A percentile compares a stretch with the other conserved stretches of the same genome.
Evolutionary conservation across 2,888 invertebrate species (phyloP).

Genomic region (Cephus pygmeus): DNA sequence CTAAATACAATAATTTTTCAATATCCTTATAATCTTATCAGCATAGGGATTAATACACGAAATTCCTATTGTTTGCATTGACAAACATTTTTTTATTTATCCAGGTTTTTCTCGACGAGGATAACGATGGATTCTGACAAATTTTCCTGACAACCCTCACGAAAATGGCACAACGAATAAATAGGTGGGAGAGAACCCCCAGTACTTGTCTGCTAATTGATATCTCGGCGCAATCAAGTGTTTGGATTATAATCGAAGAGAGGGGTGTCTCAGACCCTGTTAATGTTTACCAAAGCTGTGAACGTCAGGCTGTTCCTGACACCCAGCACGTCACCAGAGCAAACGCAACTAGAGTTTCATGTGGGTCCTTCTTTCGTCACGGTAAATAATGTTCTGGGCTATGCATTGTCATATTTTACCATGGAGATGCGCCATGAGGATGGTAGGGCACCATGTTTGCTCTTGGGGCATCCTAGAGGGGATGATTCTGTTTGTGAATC

Average conservation of each 20-base stretch:
- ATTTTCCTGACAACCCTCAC: not conserved
- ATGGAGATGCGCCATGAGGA: not conserved
- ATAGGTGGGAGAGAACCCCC: not conserved
- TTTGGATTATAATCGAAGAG: constrained; percentile 54
- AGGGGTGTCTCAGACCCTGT: constrained; percentile 17
- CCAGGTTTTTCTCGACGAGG: not conserved
- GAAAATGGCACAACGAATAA: not conserved
- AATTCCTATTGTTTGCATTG: not conserved
- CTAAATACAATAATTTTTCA: constrained; percentile 67
- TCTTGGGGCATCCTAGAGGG: not conserved
- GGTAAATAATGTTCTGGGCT: constrained; percentile 20
- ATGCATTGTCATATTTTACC: constrained; percentile 40
- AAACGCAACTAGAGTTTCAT: constrained; percentile 10
- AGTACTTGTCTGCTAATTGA: constrained; percentile 55
- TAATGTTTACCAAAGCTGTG: constrained; percentile 59
- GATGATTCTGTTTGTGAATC: not conserved
- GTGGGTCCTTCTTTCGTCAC: constrained; percentile 11
- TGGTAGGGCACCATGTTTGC: not conserved
- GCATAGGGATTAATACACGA: not conserved
- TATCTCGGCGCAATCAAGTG: constrained; percentile 62
- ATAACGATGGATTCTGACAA: not conserved
- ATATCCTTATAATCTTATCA: not conserved
- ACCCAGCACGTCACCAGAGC: constrained; percentile 32
- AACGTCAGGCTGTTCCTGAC: constrained; percentile 57
- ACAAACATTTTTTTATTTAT: not conserved